phyloP scores from a whole-genome alignment of 2,888 invertebrate genomes.

The Machimus atricapillus region DNA sequence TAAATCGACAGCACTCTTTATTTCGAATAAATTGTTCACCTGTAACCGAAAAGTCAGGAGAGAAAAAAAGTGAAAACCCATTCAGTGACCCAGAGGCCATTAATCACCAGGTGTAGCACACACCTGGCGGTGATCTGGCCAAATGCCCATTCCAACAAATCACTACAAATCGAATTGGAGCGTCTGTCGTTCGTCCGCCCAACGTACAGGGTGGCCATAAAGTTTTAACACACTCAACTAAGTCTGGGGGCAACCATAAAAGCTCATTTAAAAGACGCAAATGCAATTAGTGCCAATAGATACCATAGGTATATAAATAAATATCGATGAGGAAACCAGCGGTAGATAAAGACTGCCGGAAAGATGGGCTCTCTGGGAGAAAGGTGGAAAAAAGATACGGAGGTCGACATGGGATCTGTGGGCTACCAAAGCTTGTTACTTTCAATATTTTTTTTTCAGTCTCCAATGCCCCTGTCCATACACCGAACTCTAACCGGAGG shows the following conservation, averaged over 20 bases:
- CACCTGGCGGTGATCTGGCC: background rate
- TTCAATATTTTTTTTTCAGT: background rate
- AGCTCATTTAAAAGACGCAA: slow-evolving; percentile 28
- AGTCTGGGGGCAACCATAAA: slow-evolving; percentile 5
- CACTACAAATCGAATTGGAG: slow-evolving; percentile 4
- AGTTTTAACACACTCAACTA: slow-evolving; percentile 23
- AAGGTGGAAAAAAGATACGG: background rate
- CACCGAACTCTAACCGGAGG: background rate
- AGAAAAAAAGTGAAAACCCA: background rate
- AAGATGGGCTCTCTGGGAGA: background rate
- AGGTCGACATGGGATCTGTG: background rate
- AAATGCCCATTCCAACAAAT: slow-evolving; percentile 8
- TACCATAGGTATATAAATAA: background rate
- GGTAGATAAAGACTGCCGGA: background rate
- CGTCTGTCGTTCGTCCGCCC: background rate
- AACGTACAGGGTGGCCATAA: background rate
- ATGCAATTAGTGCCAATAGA: slow-evolving; percentile 23
- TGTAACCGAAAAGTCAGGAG: background rate
- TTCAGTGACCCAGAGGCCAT: background rate
- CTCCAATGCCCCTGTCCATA: background rate
- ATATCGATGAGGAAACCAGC: background rate
- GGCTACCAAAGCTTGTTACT: background rate
- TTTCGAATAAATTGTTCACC: background rate
- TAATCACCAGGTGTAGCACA: background rate
- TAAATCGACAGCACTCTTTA: background rate